Conservation (phyloP, 2,113 vertebrate genomes). For the Eptesicus fuscus region DNA sequence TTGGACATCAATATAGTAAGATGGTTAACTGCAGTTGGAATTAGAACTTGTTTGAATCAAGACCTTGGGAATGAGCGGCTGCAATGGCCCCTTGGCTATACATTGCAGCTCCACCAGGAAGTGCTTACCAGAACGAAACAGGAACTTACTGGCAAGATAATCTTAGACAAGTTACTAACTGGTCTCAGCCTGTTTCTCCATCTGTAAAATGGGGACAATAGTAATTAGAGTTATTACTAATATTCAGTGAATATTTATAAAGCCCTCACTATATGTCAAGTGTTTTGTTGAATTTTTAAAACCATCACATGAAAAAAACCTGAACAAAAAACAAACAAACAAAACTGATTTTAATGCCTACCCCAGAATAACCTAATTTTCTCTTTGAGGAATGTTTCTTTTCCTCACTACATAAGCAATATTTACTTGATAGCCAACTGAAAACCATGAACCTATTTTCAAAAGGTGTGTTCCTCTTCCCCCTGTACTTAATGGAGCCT, state of each 20-base stretch:
- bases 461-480: not conserved
- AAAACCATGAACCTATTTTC: not conserved
- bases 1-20: fast-evolving
- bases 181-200: not conserved
- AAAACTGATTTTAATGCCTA: not conserved
- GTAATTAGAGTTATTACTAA: not conserved
- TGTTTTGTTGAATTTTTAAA: not conserved
- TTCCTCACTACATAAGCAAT: not conserved
- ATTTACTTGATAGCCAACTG: not conserved
- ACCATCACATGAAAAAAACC: no score
- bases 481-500: not conserved
- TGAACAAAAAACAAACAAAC: not conserved
- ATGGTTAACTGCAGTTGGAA: not conserved
- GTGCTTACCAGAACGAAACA: no score
- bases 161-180: not conserved
- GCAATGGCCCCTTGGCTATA: no score
- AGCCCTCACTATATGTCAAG: not conserved
- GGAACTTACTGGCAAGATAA: not conserved
- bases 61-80: no score
- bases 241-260: not conserved
- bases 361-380: not conserved
- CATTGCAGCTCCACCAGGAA: no score
- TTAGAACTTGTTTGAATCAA: not conserved
- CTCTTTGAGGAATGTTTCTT: not conserved
- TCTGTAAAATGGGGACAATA: not conserved